phyloP scores from a whole-genome alignment of 2,888 invertebrate species.

The Agapetus fuscipes region DNA sequence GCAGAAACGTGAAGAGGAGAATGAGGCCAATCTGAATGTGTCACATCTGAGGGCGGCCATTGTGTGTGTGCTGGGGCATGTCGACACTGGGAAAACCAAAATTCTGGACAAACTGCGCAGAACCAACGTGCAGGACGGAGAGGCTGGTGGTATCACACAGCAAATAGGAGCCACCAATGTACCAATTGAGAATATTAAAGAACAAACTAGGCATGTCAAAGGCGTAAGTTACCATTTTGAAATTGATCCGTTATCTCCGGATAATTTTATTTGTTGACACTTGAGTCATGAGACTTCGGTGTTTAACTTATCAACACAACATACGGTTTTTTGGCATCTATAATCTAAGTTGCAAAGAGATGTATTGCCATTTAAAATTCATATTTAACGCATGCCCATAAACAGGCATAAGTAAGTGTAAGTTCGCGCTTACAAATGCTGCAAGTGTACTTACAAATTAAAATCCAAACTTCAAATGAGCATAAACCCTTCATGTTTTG shows the following conservation, averaged over 20 bases:
- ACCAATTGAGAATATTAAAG: conserved; percentile 89
- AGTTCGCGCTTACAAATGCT: too few relatives aligned
- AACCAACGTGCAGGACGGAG: conserved; percentile 88
- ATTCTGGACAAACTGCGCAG: conserved; percentile 90
- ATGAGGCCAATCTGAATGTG: conserved; percentile 33
- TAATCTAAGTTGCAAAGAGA: too few relatives aligned
- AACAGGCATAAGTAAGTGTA: too few relatives aligned
- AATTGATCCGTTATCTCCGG: neutral
- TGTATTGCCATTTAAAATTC: too few relatives aligned
- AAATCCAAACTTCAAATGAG: too few relatives aligned
- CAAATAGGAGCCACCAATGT: conserved; percentile 99
- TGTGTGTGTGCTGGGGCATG: conserved; percentile 97
- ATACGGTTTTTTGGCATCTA: too few relatives aligned
- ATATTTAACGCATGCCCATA: too few relatives aligned
- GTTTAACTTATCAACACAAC: neutral
- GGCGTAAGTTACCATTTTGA: conserved; percentile 53
- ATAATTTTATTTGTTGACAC: neutral
- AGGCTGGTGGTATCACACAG: conserved; percentile 99
- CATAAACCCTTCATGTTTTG: too few relatives aligned
- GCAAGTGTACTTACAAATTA: too few relatives aligned
- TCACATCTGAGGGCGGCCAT: conserved; percentile 81
- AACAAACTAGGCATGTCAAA: conserved; percentile 90
- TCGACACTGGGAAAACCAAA: conserved; percentile 99
- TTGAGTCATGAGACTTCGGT: too few relatives aligned
- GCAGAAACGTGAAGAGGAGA: conserved; percentile 42